phyloP scores from a whole-genome alignment of 2,797 vertebrate species.

The Lepus townsendii region DNA sequence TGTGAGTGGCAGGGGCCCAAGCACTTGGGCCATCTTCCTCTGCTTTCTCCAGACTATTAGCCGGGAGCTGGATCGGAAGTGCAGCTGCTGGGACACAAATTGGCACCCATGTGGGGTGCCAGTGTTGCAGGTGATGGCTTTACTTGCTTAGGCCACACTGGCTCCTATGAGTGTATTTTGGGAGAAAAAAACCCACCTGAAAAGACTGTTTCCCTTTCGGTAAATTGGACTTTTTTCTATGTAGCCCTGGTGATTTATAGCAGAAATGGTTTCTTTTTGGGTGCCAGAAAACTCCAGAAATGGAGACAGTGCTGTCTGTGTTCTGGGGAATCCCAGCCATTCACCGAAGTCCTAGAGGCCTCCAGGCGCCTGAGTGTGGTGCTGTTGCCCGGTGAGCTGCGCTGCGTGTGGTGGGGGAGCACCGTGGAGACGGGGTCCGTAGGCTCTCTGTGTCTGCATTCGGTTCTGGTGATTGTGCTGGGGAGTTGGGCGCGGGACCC shows the following conservation, averaged over 20 bases:
- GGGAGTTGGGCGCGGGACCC: not conserved
- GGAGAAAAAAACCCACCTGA: not conserved
- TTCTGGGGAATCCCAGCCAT: not conserved
- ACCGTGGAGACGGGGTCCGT: not conserved
- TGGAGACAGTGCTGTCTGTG: too few species aligned
- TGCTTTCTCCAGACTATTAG: too few species aligned
- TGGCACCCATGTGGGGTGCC: too few species aligned
- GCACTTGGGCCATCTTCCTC: too few species aligned
- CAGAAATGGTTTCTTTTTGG: not conserved
- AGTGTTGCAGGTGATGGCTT: too few species aligned
- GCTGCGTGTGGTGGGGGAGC: not conserved
- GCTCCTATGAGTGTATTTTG: not conserved
- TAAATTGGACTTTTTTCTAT: slow-evolving; percentile 21
- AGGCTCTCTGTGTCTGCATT: not conserved
- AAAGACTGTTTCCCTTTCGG: not conserved
- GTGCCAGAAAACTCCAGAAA: not conserved
- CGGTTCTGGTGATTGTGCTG: not conserved
- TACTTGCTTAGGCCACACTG: too few species aligned
- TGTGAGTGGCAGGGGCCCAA: too few species aligned
- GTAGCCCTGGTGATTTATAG: not conserved
- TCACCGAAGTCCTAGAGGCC: not conserved
- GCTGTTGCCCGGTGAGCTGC: not conserved
- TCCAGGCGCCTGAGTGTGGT: not conserved
- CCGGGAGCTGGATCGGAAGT: too few species aligned
- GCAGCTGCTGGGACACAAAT: too few species aligned